Base-by-base conservation (phyloP, 92 coral and sea anemone species). In the Epizoanthus ramosus region DNA sequence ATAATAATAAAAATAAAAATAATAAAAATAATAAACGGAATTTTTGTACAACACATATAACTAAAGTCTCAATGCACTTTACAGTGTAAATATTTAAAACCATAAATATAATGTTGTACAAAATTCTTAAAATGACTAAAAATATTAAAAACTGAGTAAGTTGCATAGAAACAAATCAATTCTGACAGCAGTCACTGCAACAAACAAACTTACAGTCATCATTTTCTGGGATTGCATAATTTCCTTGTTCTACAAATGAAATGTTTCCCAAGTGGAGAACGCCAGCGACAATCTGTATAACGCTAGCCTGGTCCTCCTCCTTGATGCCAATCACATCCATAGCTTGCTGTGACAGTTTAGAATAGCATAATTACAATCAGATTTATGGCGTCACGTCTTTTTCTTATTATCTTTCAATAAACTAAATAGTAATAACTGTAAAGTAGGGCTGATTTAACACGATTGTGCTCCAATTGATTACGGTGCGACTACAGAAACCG, bases 251-350 rank as follows among this genome's bases (percentile, higher is more conserved):
- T 21, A 39, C 84, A 85, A 97, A 97, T 12, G 89, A 45, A 83
- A 97, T 89, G 70, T 97, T 97, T 18, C 99, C 99, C 71, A 97
- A 66, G 57, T 97, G 99, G 37, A 97, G 93, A 12, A 97, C 95
- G 5, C 99, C 98, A 77, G 98, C 98, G 4, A 97, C 91, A 33
- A 97, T 83, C 56, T 95, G 98, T 47, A 97, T 68, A 63, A 88
- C 93, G 64, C 92, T 92, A 16, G 95, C 99, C 68, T 97, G 99
- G 60, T 93, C 88, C 71, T 97, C 98, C 61, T 92, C 98, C 74
- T 91, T 80, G 35, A 97, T 97, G 22, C 99, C 99, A 72, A 97
- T 97, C 59, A 94, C 98, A 68, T 94, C 98, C 99, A 97, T 97
- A 61, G 99, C 99, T 90, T 87, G 88, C 99, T 93, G 50, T 17